Evolutionary conservation across 2,888 invertebrate species (phyloP), one percentile per base, ranked within the genome.

Genomic region (Venustoraphidia nigricollis): DNA sequence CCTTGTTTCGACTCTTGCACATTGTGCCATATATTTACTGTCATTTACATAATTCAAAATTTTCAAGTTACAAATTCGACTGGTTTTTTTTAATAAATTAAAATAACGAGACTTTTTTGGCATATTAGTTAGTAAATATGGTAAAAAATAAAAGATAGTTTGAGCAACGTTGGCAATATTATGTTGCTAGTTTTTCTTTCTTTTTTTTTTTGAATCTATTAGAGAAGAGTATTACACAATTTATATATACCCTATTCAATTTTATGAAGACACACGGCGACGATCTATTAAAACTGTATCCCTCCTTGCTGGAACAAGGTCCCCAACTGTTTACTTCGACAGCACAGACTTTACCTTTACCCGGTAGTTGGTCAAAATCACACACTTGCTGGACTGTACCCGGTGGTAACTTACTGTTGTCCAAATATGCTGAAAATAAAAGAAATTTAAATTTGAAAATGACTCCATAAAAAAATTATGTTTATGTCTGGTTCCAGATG

Each of bases 241-340:
- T 35, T 34, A 45, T 37, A 59, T 65, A 66, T 65, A 83, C 84
- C 69, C 77, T 83, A 65, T 93, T 93, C 46, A 93, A 66, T 64
- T 92, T 92, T 50, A 93, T 70, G 57, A 89, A 79, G 52, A 93
- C 68, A 64, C 93, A 93, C 6, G 92, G 92, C 38, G 77, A 72
- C n/a, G 82, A 79, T 42, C 73, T 68, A 49, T 74, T 72, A 62
- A 79, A 91, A 9, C 90, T 87, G 59, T 81, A 92, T 9, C 63
- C 58, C 6, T 68, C 61, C 1, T 56, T 53, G 1, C 65, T 60
- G 2, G 72, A 66, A 56, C 83, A 83, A 3, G 67, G 64, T 1
- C 72, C 75, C 56, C 74, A 71, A 3, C 60, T 51, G 0, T 63
- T 57, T 1, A 69, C 53, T 38, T 71, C 65, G 5, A 76, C 70